Percentiles rank a stretch among this genome's conserved stretches.
Conservation (phyloP, 2,888 invertebrate species). For the Gastrophysa polygoni region DNA sequence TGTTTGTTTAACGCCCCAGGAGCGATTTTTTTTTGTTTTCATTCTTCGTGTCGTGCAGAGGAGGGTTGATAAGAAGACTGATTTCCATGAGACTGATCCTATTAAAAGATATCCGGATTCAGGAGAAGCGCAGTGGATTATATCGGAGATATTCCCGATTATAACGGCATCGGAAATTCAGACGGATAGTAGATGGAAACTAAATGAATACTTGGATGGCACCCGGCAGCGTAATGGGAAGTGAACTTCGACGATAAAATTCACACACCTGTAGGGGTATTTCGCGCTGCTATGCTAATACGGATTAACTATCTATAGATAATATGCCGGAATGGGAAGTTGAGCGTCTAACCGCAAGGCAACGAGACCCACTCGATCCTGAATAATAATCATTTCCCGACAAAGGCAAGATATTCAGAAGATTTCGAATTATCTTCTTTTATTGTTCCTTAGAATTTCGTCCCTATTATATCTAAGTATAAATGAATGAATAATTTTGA, state of each 20-base stretch:
- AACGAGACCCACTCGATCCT: too few relatives aligned
- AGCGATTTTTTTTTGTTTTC: too few relatives aligned
- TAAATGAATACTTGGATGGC: background rate
- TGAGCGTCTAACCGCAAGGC: background rate
- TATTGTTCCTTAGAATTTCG: too few relatives aligned
- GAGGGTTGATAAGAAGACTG: too few relatives aligned
- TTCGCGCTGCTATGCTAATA: background rate
- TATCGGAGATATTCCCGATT: background rate
- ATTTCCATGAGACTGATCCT: background rate
- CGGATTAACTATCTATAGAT: background rate
- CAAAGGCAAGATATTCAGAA: too few relatives aligned
- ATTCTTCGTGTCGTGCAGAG: too few relatives aligned
- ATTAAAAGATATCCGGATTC: background rate
- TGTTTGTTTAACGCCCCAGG: too few relatives aligned
- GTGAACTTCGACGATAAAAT: background rate
- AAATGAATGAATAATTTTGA: too few relatives aligned
- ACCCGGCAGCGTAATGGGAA: background rate
- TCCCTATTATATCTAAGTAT: too few relatives aligned
- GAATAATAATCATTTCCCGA: too few relatives aligned
- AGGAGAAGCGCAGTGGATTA: background rate
- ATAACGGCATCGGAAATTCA: background rate
- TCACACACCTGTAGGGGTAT: conserved; percentile 1
- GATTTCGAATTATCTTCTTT: too few relatives aligned
- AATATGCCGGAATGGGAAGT: background rate
- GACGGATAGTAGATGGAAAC: background rate